These are phyloP conservation scores for Hirtodrosophila duncani DNA, from an alignment of 2,888 invertebrate species.

Conservation along the genomic window DNA sequence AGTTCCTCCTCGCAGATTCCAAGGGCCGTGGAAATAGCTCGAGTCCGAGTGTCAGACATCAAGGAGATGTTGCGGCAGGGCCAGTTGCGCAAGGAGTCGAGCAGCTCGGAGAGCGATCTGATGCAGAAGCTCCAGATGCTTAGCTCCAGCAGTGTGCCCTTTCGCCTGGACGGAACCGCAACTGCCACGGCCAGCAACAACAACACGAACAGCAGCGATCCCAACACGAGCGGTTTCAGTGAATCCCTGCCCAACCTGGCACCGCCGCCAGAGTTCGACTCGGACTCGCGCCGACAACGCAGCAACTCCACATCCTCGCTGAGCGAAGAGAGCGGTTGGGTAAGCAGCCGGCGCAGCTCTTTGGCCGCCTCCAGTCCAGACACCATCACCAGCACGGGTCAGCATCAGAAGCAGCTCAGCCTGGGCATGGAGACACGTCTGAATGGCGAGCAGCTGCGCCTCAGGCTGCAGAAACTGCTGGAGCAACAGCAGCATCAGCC, in stretches of 20 bases:
- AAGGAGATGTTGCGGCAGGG: conserved; percentile 77
- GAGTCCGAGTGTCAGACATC: conserved; percentile 76
- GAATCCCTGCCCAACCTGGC: conserved; percentile 87
- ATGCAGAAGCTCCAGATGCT: conserved; percentile 72
- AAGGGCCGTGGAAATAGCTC: conserved; percentile 77
- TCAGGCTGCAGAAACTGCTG: conserved; percentile 82
- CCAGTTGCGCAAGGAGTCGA: conserved; percentile 73
- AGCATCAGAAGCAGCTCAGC: conserved; percentile 54
- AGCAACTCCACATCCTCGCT: conserved; percentile 83
- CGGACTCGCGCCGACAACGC: conserved; percentile 74
- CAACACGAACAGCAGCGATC: conserved; percentile 69
- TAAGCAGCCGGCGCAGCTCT: conserved; percentile 86
- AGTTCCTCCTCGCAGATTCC: conserved; percentile 82
- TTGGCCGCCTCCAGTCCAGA: conserved; percentile 83
- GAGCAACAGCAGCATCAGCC: conserved; percentile 77
- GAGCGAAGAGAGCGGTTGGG: conserved; percentile 93
- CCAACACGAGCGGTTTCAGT: conserved; percentile 80
- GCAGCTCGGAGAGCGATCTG: conserved; percentile 81
- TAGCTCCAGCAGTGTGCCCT: conserved; percentile 83
- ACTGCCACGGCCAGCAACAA: conserved; percentile 57
- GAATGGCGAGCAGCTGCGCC: conserved; percentile 84
- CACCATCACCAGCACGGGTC: conserved; percentile 70
- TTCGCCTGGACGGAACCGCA: conserved; percentile 80
- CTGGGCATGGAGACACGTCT: conserved; percentile 77
- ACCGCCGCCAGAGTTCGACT: conserved; percentile 82